Conservation (phyloP, 2,888 invertebrate species). For the Tiliacea citrago region DNA sequence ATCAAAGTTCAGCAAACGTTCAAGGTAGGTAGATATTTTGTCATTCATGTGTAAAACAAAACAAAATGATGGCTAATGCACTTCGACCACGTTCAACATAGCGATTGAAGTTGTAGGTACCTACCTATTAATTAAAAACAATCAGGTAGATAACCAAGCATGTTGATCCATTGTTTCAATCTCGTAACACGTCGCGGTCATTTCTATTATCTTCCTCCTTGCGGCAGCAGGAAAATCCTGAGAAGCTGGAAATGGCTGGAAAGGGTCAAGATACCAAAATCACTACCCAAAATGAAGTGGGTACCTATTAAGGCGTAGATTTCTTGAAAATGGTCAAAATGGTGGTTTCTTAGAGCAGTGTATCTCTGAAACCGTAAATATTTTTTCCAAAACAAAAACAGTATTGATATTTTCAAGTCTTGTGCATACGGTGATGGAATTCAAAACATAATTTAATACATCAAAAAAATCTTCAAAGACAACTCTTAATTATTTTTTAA, state of each 20-base stretch:
- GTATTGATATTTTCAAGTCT: no score
- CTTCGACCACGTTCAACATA: slow-evolving; percentile 12
- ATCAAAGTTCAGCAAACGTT: slow-evolving; percentile 1
- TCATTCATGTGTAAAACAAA: slow-evolving; percentile 3
- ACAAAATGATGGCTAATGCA: slow-evolving; percentile 5
- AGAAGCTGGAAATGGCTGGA: neutral
- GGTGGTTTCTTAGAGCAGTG: no score
- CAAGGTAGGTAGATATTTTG: neutral
- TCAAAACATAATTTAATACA: no score
- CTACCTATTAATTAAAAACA: slow-evolving; percentile 1
- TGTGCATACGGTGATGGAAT: no score
- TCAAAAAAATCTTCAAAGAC: no score
- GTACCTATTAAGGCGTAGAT: no score
- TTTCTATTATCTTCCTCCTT: slow-evolving; percentile 16
- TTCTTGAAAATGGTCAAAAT: no score
- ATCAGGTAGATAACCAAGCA: neutral
- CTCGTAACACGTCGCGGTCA: slow-evolving; percentile 1
- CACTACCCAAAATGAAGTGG: neutral
- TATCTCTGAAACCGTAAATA: no score
- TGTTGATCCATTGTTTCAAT: slow-evolving; percentile 26
- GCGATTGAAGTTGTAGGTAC: slow-evolving; percentile 1
- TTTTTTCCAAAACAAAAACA: no score
- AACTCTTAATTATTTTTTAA: no score
- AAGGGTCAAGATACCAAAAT: neutral
- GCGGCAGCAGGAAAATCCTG: slow-evolving; percentile 4